phyloP scores from a whole-genome alignment of 2,888 invertebrate species.

The Cosmorhoe ocellata region DNA sequence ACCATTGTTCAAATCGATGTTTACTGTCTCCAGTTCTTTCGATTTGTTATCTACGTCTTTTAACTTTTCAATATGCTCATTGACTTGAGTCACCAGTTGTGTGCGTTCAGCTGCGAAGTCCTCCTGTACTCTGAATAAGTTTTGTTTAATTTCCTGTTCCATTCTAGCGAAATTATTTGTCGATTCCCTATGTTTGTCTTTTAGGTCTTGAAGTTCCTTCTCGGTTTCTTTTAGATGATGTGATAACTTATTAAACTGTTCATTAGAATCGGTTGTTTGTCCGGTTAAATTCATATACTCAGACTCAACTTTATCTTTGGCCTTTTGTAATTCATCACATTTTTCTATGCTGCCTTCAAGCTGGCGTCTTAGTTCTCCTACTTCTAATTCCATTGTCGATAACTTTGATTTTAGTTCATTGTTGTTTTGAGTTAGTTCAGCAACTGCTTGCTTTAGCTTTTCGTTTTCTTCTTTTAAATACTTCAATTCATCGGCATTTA shows the following conservation, averaged over 20 bases:
- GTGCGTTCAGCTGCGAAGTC: conserved; percentile 66
- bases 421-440: conserved; percentile 65
- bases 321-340: conserved; percentile 77
- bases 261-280: conserved; percentile 83
- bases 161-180: conserved; percentile 65
- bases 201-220: conserved; percentile 77
- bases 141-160: conserved; percentile 77
- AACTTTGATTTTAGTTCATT: conserved; percentile 66
- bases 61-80: conserved; percentile 63
- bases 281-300: conserved; percentile 83
- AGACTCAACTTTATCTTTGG: conserved; percentile 82
- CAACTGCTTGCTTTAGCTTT: conserved; percentile 65
- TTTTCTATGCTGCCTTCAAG: conserved; percentile 80
- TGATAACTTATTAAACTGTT: conserved; percentile 80
- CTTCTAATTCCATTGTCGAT: conserved; percentile 74
- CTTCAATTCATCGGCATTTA: conserved; percentile 69
- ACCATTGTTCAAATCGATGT: conserved; percentile 50
- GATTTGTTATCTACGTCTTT: conserved; percentile 62
- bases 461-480: conserved; percentile 70
- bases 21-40: conserved; percentile 58
- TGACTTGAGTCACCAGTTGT: conserved; percentile 59
- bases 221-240: conserved; percentile 82
- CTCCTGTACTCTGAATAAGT: conserved; percentile 70
- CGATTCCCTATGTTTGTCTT: conserved; percentile 73
- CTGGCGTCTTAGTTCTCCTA: conserved; percentile 83